Percentiles rank a stretch among this genome's conserved stretches.
Conservation (phyloP, 2,888 invertebrate genomes). For the Nemotelus nigrinus region DNA sequence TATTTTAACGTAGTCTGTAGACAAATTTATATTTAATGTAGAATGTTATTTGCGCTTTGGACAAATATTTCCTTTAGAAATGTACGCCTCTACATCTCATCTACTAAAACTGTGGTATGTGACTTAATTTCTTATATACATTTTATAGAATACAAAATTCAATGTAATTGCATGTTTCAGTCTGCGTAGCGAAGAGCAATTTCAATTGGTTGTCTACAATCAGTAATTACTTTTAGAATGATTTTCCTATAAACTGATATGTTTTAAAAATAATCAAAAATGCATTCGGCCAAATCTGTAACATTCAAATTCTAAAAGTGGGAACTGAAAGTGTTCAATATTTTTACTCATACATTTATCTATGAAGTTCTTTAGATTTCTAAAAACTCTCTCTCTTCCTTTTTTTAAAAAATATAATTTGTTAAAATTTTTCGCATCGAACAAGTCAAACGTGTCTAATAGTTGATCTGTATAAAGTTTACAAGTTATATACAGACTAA, state of each 20-base stretch:
- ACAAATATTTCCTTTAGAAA: slow-evolving; percentile 5
- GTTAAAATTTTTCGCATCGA: no score
- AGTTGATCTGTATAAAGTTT: no score
- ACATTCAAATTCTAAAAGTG: no score
- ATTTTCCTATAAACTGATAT: background rate
- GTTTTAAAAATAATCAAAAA: no score
- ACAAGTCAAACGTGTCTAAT: no score
- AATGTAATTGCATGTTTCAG: slow-evolving; percentile 42
- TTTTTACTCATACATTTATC: no score
- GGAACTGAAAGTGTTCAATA: no score
- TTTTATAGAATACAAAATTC: slow-evolving; percentile 13
- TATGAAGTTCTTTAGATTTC: no score
- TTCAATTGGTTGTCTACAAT: background rate
- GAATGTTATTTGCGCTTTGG: background rate
- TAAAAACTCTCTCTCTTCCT: no score
- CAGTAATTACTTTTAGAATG: slow-evolving; percentile 7
- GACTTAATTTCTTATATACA: slow-evolving; percentile 3
- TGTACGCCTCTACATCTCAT: slow-evolving; percentile 36
- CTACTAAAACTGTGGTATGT: slow-evolving; percentile 45
- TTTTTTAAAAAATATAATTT: no score
- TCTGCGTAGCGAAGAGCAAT: background rate
- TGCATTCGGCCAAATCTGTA: no score
- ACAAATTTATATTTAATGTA: background rate
- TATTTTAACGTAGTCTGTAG: background rate
- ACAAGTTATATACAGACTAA: no score